Base-by-base conservation (phyloP, 64 coral and sea anemone species). In the Orbicella faveolata region DNA sequence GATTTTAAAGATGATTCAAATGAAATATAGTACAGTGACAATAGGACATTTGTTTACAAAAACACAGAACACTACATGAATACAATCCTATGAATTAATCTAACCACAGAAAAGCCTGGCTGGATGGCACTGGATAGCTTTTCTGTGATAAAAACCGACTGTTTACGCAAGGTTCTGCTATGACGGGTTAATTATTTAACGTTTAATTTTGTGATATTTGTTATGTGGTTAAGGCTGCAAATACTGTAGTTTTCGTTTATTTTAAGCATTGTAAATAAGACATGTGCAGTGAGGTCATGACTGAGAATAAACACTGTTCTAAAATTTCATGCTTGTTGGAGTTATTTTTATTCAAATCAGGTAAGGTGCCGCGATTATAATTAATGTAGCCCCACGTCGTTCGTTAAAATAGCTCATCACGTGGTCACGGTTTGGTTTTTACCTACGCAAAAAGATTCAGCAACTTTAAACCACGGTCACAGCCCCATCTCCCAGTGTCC, bases 201-300 rank as follows among this genome's bases (percentile, higher is more conserved):
- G 68, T 72, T 25, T n/a, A 72, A 33, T 34, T 74, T 33, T 15
- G n/a, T 74, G n/a, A 12, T 74, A 33, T 34, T 74, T 74, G 13
- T 30, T 44, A 9, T 1, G 75, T 34, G 14, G 39, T 51, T 51
- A 77, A 12, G 41, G 55, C 15, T 41, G 35, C 4, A 77, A 13
- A 18, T 20, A 21, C 19, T 33, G 23, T 77, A 44, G 37, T 37
- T 52, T 77, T 51, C 37, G 36, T 51, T 51, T 77, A 52, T 51
- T 19, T 44, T 77, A 77, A 44, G 75, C 39, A 77, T 77, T 77
- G 75, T 77, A 77, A 77, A 77, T 77, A 77, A 51, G 75, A 74
- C 4, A 59, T 16, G 55, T 23, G 19, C 36, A 77, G 36, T 77
- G 39, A 52, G 20, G 34, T 37, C 34, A 77, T 21, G 75, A 53